Evolutionary conservation across 2,888 invertebrate species (phyloP), one percentile per base, ranked within the genome.

Genomic region (Mesochorus sp.): DNA sequence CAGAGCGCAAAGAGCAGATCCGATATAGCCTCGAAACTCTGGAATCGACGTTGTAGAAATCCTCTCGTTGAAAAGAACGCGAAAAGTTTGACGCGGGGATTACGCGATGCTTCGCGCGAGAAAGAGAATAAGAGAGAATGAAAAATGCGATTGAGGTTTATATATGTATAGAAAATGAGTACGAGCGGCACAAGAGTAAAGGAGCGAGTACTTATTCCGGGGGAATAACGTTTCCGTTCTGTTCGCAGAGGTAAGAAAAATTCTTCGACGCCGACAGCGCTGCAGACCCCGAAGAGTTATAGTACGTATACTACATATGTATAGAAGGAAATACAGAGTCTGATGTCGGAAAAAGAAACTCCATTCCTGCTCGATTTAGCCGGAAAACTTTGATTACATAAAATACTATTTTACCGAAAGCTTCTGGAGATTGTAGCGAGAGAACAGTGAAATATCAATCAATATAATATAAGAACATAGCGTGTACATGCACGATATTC

Each of bases 71-170:
- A 67, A 79, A 79, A 76, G 78, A 76, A 81, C 77, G 79, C 74
- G 61, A 59, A 71, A 76, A 81, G 74, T 81, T 81, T 79, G 80
- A 81, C 76, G 78, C 76, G 64, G 64, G 68, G 70, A 80, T 80
- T 79, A 79, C 76, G 72, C 64, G 68, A 78, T 68, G 55, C 70
- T 62, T 47, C 57, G 59, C 55, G 57, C 55, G 37, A 47, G 53
- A 24, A 59, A 67, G 28, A 73, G 26, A 39, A 19, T 19, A 51
- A 28, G 51, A 47, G 47, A 61, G 39, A 64, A 44, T 24, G 61
- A 51, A 67, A 70, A 70, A 76, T 51, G 47, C 53, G 21, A 42
- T 26, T 19, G 17, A 8, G 31, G 1, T 55, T n/a, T n/a, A n/a
- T n/a, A 34, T 26, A 26, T 51, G 26, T 26, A 26, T 51, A 51